Evolutionary conservation across 2,888 invertebrate species (phyloP).

Genomic region (Adelognathus sp.): DNA sequence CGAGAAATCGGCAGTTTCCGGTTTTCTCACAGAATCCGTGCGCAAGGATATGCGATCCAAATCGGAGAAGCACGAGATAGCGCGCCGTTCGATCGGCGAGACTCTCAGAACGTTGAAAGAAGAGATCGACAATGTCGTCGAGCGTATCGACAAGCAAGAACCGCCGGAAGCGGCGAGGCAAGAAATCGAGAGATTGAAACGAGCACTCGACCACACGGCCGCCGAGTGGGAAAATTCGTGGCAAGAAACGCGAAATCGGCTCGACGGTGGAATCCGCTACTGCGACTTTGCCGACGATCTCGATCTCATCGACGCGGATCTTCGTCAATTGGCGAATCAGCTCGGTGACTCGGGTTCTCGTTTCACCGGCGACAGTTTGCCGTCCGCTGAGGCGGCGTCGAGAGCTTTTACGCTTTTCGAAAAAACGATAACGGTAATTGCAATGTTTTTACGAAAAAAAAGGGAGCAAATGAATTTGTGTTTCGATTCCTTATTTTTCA

Average conservation of each 20-base stretch:
- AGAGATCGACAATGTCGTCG: slow-evolving; percentile 87
- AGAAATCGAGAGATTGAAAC: slow-evolving; percentile 87
- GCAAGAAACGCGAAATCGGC: slow-evolving; percentile 82
- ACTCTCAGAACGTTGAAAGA: slow-evolving; percentile 86
- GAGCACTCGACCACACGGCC: slow-evolving; percentile 84
- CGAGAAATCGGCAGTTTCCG: slow-evolving; percentile 49
- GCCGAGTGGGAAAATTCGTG: slow-evolving; percentile 86
- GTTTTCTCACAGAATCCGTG: slow-evolving; percentile 54
- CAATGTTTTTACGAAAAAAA: not conserved
- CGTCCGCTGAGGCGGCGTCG: slow-evolving; percentile 87
- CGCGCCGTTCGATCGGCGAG: slow-evolving; percentile 77
- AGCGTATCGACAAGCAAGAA: slow-evolving; percentile 87
- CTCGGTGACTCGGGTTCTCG: slow-evolving; percentile 66
- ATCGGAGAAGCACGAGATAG: slow-evolving; percentile 45
- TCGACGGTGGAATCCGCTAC: slow-evolving; percentile 85
- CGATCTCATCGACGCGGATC: slow-evolving; percentile 86
- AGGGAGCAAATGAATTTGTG: not conserved
- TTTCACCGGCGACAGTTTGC: slow-evolving; percentile 86
- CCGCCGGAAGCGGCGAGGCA: slow-evolving; percentile 86
- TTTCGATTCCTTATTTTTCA: no score
- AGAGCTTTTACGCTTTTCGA: slow-evolving; percentile 89
- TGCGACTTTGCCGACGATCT: slow-evolving; percentile 88
- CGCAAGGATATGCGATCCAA: slow-evolving; percentile 52
- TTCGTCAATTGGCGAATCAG: slow-evolving; percentile 79
- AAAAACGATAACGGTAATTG: slow-evolving; percentile 88